Conservation (phyloP, 2,113 vertebrate species). For the Bufo bufo region DNA sequence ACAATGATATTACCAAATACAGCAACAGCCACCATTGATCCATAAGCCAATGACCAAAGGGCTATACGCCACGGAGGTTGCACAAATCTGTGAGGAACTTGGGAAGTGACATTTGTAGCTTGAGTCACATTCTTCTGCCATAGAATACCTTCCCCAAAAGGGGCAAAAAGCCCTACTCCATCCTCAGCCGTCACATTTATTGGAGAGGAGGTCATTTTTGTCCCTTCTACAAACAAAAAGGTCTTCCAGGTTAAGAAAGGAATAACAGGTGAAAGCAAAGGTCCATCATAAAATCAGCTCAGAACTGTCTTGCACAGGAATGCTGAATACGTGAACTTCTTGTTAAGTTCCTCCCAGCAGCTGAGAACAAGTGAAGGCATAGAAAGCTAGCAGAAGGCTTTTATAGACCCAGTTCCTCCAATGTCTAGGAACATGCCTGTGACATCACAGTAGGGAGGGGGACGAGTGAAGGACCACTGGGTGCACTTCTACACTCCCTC, state of each 20-base stretch:
- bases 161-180: background rate
- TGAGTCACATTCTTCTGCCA: conserved; percentile 44
- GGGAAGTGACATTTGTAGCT: conserved; percentile 30
- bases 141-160: conserved; percentile 46
- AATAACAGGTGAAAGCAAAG: background rate
- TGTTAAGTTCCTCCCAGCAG: conserved; percentile 10
- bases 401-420: conserved; percentile 46
- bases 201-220: conserved; percentile 42
- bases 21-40: conserved; percentile 86
- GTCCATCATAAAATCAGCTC: background rate
- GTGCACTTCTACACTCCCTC: background rate
- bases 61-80: conserved; percentile 93
- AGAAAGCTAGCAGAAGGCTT: conserved; percentile 13
- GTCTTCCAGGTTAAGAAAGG: background rate
- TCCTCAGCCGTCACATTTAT: conserved; percentile 28
- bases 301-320: background rate
- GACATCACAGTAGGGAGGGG: conserved; percentile 44
- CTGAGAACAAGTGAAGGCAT: conserved; percentile 16
- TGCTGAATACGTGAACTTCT: background rate
- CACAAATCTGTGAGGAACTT: conserved; percentile 77
- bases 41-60: conserved; percentile 93
- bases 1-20: conserved; percentile 94
- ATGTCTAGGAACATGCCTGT: conserved; percentile 45
- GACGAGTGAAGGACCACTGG: background rate
- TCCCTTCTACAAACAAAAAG: background rate